A percentile compares a stretch with the other conserved stretches of the same genome.
phyloP scores from a whole-genome alignment of 2,113 vertebrate species.

The Megalops atlanticus region DNA sequence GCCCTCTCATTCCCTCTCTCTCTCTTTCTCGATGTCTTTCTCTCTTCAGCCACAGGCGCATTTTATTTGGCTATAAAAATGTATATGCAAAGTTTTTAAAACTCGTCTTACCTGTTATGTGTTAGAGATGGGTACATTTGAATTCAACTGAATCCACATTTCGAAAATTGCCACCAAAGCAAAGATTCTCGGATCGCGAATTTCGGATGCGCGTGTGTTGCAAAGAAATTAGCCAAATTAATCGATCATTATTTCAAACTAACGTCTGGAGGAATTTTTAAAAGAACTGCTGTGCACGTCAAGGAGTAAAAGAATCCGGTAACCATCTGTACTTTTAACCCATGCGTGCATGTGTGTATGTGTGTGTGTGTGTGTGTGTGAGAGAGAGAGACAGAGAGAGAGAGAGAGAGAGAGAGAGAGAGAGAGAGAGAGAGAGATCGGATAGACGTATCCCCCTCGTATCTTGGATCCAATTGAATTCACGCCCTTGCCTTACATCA shows the following conservation, averaged over 20 bases:
- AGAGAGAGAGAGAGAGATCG: slow-evolving; percentile 30
- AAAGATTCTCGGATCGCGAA: slow-evolving; percentile 1
- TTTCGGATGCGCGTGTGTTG: not conserved
- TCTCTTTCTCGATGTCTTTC: not conserved
- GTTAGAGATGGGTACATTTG: not conserved
- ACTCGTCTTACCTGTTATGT: slow-evolving; percentile 27
- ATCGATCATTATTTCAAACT: slow-evolving; percentile 7
- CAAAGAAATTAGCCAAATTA: not conserved
- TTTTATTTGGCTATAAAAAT: not conserved
- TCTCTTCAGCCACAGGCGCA: not conserved
- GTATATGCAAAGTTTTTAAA: slow-evolving; percentile 5
- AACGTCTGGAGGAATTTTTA: slow-evolving; percentile 8
- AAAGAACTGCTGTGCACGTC: not conserved
- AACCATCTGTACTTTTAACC: not conserved
- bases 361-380: too few relatives aligned
- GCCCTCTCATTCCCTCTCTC: not conserved
- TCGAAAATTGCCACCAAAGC: not conserved
- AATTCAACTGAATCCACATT: slow-evolving; percentile 10
- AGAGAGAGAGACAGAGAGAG: slow-evolving; percentile 7
- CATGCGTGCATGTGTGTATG: not conserved
- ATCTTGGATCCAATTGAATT: slow-evolving; percentile 74
- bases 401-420: slow-evolving; percentile 51
- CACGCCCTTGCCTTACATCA: slow-evolving; percentile 83
- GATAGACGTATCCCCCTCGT: slow-evolving; percentile 61
- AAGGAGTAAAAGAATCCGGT: too few relatives aligned